Conservation (phyloP, 2,888 invertebrate genomes). For the Eupithecia tripunctaria region DNA sequence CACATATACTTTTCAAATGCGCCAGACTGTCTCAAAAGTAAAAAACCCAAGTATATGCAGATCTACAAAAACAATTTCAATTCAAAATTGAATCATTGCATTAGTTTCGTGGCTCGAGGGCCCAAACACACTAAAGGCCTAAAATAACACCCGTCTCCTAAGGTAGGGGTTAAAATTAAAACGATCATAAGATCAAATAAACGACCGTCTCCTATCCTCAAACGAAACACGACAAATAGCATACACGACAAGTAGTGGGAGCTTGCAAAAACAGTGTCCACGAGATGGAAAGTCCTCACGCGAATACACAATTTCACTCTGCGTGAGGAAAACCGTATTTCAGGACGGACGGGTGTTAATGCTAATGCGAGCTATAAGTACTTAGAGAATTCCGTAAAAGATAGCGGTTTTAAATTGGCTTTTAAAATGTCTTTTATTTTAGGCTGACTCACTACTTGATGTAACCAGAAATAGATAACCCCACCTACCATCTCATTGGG, state of each 20-base stretch:
- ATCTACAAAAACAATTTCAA: too few species aligned
- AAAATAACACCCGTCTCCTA: neutral
- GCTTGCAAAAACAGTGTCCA: conserved; percentile 55
- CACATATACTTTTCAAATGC: neutral
- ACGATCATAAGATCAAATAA: neutral
- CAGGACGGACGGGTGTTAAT: conserved; percentile 21
- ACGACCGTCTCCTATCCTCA: neutral
- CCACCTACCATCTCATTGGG: neutral
- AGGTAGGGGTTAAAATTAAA: neutral
- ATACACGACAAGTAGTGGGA: conserved; percentile 40
- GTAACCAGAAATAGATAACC: neutral
- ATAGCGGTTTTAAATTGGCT: conserved; percentile 1
- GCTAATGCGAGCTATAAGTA: conserved; percentile 10
- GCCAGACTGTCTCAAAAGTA: neutral
- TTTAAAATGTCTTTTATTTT: neutral
- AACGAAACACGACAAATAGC: conserved; percentile 38
- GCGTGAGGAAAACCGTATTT: conserved; percentile 53
- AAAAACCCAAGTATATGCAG: neutral
- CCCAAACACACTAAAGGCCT: too few species aligned
- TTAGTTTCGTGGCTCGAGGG: too few species aligned
- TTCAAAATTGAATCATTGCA: too few species aligned
- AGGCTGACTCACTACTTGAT: neutral
- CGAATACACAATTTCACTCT: conserved; percentile 62
- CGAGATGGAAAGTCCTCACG: conserved; percentile 78
- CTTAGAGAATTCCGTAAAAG: conserved; percentile 12